phyloP scores from a whole-genome alignment of 1,140 invertebrate species.

The Pachypeltis micranthus region DNA sequence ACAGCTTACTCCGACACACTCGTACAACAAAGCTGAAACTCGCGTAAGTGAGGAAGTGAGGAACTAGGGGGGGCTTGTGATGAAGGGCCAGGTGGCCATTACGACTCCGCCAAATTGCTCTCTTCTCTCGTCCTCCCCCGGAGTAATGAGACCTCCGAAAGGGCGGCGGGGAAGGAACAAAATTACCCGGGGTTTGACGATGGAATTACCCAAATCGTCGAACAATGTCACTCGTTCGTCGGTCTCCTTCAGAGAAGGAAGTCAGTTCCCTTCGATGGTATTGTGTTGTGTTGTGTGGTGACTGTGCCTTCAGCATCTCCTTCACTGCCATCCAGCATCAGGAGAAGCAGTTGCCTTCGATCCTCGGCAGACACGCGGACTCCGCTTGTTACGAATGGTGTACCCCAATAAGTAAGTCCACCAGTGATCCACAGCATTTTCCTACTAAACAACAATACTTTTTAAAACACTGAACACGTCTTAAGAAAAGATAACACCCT shows the following conservation, averaged over 20 bases:
- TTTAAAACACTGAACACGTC: no score
- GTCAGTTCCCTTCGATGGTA: no score
- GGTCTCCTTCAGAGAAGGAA: conserved; percentile 13
- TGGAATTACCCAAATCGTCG: conserved; percentile 16
- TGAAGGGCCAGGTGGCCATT: conserved; percentile 18
- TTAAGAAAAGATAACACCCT: no score
- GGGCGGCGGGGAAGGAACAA: not conserved
- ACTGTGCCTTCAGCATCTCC: no score
- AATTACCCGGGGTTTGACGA: conserved; percentile 13
- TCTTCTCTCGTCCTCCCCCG: not conserved
- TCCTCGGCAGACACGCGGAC: no score
- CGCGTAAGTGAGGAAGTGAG: conserved; percentile 4
- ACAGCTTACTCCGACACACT: not conserved
- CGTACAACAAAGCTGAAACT: not conserved
- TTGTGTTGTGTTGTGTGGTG: no score
- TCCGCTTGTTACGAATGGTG: no score
- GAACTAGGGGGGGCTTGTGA: conserved; percentile 3
- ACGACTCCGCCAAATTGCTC: conserved; percentile 12
- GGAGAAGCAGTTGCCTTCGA: no score
- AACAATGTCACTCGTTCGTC: conserved; percentile 13
- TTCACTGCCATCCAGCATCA: no score
- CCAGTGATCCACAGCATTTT: no score
- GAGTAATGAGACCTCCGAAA: conserved; percentile 6
- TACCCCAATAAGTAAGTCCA: no score
- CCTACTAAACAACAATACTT: no score